Percentiles rank a stretch among this genome's conserved stretches.
These are phyloP conservation scores for Rhizoglyphus robini DNA, from an alignment of 1,140 invertebrate species.

Conservation along the genomic window DNA sequence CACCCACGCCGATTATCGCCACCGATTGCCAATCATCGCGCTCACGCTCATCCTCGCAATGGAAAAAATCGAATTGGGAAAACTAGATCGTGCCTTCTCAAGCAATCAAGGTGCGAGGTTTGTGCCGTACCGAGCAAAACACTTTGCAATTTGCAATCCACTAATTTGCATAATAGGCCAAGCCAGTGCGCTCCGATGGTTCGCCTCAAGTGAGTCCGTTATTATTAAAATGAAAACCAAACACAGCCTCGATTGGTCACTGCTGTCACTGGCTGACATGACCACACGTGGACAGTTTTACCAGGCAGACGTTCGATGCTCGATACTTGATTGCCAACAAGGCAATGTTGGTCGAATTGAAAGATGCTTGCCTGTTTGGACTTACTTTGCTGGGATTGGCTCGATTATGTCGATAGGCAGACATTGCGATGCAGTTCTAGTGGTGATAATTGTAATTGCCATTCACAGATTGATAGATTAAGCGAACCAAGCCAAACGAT, in stretches of 20 bases:
- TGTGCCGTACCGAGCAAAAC: neutral
- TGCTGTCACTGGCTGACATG: neutral
- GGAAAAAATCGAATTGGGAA: neutral
- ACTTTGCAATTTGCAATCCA: neutral
- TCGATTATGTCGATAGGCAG: neutral
- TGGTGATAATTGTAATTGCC: neutral
- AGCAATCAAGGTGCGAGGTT: neutral
- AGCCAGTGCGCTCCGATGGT: neutral
- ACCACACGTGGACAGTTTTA: neutral
- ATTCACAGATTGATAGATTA: neutral
- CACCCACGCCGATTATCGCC: constrained; percentile 9
- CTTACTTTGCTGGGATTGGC: neutral
- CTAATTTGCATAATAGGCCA: constrained; percentile 13
- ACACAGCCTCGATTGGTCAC: neutral
- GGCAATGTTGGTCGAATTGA: neutral
- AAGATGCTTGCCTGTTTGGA: neutral
- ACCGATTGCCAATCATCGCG: constrained; percentile 5
- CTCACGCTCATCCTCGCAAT: neutral
- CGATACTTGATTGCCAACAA: neutral
- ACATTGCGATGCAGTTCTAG: neutral
- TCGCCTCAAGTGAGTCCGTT: neutral
- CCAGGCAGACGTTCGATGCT: neutral
- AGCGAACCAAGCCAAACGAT: too few relatives aligned
- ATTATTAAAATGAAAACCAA: too few relatives aligned
- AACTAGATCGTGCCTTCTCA: neutral